These are phyloP conservation scores for Fragum sueziense DNA, from an alignment of 2,888 invertebrate genomes.

Conservation along the genomic window DNA sequence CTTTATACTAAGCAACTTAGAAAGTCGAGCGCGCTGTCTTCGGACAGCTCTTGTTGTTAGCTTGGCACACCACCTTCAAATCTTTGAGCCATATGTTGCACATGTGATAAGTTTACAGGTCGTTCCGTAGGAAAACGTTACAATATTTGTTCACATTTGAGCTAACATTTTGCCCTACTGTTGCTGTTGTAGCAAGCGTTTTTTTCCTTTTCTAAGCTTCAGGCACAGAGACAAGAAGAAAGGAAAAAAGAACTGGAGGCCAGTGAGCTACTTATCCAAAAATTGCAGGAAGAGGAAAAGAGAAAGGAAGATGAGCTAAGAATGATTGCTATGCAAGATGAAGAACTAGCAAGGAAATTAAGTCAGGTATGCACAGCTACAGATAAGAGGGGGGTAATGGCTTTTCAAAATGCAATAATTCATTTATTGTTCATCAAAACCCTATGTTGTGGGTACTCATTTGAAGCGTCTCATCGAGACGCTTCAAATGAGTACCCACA, in stretches of 20 bases:
- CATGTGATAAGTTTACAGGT: background rate
- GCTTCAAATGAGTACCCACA: too few species aligned
- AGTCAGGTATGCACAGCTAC: slow-evolving; percentile 30
- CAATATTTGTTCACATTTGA: background rate
- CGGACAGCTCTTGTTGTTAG: too few species aligned
- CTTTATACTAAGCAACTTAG: too few species aligned
- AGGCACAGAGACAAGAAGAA: slow-evolving; percentile 77
- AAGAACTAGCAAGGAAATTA: slow-evolving; percentile 65
- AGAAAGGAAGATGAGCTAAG: slow-evolving; percentile 44
- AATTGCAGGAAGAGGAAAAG: slow-evolving; percentile 81
- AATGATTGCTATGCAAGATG: slow-evolving; percentile 58
- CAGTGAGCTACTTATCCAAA: slow-evolving; percentile 84
- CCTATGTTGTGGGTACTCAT: too few species aligned
- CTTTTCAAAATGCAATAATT: too few species aligned
- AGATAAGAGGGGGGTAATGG: too few species aligned
- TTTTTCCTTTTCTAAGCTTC: slow-evolving; percentile 59
- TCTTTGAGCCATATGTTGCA: too few species aligned
- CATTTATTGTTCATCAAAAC: background rate
- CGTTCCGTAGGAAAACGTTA: background rate
- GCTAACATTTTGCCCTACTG: too few species aligned
- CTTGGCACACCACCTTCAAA: too few species aligned
- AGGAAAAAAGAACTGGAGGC: slow-evolving; percentile 84
- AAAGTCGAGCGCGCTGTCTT: too few species aligned
- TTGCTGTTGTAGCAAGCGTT: background rate
- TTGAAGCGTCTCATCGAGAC: too few species aligned